Conservation (phyloP, 2,113 vertebrate species). For the Phainopepla nitens region DNA sequence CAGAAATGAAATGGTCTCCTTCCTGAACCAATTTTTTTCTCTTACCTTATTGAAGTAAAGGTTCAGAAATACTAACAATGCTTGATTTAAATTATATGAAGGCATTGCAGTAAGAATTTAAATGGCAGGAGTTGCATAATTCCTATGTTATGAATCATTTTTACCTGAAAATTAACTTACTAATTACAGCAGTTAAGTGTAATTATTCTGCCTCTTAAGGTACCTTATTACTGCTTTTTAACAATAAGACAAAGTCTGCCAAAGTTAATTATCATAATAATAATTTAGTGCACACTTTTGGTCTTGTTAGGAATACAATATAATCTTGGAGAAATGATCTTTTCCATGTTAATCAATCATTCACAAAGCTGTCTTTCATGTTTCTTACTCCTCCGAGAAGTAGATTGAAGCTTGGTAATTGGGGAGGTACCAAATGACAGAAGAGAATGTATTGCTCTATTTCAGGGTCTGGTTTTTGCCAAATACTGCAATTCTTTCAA, state of each 20-base stretch:
- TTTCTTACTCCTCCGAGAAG: constrained; percentile 33
- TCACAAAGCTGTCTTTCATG: constrained; percentile 40
- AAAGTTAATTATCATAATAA: constrained; percentile 71
- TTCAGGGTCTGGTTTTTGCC: not conserved
- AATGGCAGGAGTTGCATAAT: constrained; percentile 58
- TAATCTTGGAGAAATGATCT: constrained; percentile 56
- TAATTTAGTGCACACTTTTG: constrained; percentile 63
- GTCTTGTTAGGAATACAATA: constrained; percentile 56
- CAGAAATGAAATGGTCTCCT: not conserved
- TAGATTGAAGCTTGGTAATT: constrained; percentile 24
- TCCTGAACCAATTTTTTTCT: not conserved
- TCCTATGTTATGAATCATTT: constrained; percentile 59
- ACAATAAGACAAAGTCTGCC: constrained; percentile 60
- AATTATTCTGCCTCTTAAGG: constrained; percentile 72
- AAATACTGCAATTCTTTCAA: not conserved
- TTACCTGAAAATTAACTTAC: constrained; percentile 70
- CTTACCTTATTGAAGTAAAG: not conserved
- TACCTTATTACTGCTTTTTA: constrained; percentile 70
- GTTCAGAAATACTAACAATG: constrained; percentile 5
- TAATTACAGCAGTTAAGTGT: constrained; percentile 74
- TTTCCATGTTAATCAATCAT: constrained; percentile 63
- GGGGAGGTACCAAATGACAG: not conserved
- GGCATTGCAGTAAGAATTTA: constrained; percentile 15
- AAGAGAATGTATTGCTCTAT: not conserved
- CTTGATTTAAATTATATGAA: constrained; percentile 25